Evolutionary conservation across 2,113 vertebrate genomes (phyloP).

Genomic region (Amphilophus citrinellus): DNA sequence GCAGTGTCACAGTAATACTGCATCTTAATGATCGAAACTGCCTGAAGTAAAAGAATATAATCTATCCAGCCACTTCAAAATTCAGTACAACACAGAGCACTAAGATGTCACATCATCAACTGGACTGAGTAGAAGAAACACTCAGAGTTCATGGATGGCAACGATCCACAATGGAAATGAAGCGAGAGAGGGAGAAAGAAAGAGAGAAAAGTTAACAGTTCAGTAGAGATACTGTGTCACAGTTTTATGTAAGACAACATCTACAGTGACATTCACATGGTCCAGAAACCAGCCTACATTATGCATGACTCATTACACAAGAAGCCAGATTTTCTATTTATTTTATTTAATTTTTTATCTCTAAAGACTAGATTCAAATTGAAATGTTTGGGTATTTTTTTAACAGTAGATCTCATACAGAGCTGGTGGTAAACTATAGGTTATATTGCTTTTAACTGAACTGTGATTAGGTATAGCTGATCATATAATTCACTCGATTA

Average conservation of each 20-base stretch:
- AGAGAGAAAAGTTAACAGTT: conserved; percentile 46
- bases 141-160: conserved; percentile 71
- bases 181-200: conserved; percentile 42
- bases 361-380: neutral
- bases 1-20: conserved; percentile 9
- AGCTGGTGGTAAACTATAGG: neutral
- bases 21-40: conserved; percentile 16
- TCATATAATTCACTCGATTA: neutral
- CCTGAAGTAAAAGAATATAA: conserved; percentile 1
- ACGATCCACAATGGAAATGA: conserved; percentile 66
- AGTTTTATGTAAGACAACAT: conserved; percentile 60
- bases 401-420: neutral
- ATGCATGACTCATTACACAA: neutral
- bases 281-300: conserved; percentile 5
- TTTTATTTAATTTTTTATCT: neutral
- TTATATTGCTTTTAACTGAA: neutral
- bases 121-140: conserved; percentile 66
- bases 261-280: conserved; percentile 36
- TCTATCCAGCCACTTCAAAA: conserved; percentile 47
- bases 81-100: conserved; percentile 59
- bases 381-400: too few species aligned
- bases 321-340: neutral
- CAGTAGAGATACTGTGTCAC: conserved; percentile 31
- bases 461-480: neutral
- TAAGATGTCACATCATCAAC: conserved; percentile 62